phyloP scores from a whole-genome alignment of 2,888 invertebrate species.

The Formica aserva region DNA sequence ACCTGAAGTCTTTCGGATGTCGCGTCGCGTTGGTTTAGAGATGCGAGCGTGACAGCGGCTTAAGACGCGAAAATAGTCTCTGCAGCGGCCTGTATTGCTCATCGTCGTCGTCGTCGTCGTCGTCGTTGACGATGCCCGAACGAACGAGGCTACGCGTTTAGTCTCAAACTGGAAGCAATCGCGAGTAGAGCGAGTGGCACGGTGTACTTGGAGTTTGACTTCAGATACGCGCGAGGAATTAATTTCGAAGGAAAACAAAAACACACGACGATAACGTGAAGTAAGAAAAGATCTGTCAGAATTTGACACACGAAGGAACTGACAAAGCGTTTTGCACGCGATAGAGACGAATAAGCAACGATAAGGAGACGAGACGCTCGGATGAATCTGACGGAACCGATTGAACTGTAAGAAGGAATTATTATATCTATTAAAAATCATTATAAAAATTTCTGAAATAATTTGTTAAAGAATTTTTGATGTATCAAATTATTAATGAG shows the following conservation, averaged over 20 bases:
- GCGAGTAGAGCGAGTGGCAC: slow-evolving; percentile 57
- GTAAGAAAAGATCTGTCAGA: background rate
- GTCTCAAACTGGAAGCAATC: slow-evolving; percentile 74
- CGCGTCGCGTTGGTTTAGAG: background rate
- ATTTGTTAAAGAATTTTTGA: background rate
- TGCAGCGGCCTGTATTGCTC: slow-evolving; percentile 26
- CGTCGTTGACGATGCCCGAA: slow-evolving; percentile 55
- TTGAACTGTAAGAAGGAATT: slow-evolving; percentile 34
- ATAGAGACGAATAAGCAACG: background rate
- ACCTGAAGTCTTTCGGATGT: slow-evolving; percentile 22
- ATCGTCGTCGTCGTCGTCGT: slow-evolving; percentile 44
- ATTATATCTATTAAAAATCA: background rate
- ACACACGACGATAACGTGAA: background rate
- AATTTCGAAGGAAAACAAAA: background rate
- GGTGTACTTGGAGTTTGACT: background rate
- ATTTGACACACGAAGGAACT: background rate
- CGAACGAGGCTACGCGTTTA: slow-evolving; percentile 68
- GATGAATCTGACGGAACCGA: slow-evolving; percentile 25
- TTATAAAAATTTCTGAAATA: background rate
- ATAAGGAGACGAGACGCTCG: slow-evolving; percentile 15
- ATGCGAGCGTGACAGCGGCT: slow-evolving; percentile 64
- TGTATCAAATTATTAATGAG: background rate
- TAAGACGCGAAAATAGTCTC: slow-evolving; percentile 72
- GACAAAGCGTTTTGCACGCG: slow-evolving; percentile 8
- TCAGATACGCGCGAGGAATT: background rate